A percentile compares a stretch with the other conserved stretches of the same genome.
Evolutionary conservation across 2,888 invertebrate species (phyloP).

Genomic region (Eupithecia subfuscata): DNA sequence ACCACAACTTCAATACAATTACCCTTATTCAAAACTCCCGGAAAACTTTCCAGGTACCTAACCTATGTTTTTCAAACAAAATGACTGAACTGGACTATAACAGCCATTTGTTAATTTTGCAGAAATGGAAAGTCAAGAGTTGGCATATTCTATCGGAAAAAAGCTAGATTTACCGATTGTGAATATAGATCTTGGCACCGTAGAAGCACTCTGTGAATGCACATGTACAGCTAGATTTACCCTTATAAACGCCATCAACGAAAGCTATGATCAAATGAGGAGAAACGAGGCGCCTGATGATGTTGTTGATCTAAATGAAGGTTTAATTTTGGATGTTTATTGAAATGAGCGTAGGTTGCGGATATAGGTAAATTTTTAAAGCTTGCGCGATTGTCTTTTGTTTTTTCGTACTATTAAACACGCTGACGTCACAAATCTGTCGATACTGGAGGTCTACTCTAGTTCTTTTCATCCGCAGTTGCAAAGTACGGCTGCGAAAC

Average conservation of each 20-base stretch:
- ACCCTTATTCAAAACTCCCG: no score
- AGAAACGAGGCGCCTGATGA: slow-evolving; percentile 49
- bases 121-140: slow-evolving; percentile 74
- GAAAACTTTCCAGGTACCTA: no score
- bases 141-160: slow-evolving; percentile 74
- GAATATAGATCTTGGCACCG: slow-evolving; percentile 79
- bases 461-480: no score
- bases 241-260: slow-evolving; percentile 60
- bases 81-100: neutral
- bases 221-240: slow-evolving; percentile 57
- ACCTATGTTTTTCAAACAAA: no score
- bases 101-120: slow-evolving; percentile 33
- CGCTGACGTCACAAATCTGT: no score
- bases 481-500: no score
- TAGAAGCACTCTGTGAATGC: slow-evolving; percentile 70
- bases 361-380: neutral
- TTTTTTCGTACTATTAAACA: neutral
- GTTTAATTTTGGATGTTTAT: slow-evolving; percentile 42
- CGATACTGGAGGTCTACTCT: no score
- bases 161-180: slow-evolving; percentile 72
- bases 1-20: no score
- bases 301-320: slow-evolving; percentile 54
- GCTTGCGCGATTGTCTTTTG: neutral
- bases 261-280: slow-evolving; percentile 59
- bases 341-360: neutral